Evolutionary conservation across 2,113 vertebrate species (phyloP).

Genomic region (Notothenia coriiceps): DNA sequence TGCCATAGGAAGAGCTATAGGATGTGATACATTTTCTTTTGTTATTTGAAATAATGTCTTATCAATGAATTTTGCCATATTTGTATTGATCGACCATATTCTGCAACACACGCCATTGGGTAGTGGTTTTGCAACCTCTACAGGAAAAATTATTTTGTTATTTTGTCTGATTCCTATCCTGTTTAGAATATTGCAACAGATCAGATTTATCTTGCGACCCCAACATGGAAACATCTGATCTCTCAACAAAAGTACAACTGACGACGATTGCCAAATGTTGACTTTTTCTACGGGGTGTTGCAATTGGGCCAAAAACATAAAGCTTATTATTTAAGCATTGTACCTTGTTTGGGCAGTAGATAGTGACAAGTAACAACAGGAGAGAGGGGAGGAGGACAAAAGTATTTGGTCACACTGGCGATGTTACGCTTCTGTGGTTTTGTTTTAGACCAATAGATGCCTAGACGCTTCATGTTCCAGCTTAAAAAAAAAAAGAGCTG

Average conservation of each 20-base stretch:
- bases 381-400: neutral
- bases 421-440: too few relatives aligned
- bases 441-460: conserved; percentile 12
- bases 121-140: neutral
- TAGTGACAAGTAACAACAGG: neutral
- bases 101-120: neutral
- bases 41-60: too few relatives aligned
- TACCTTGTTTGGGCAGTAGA: neutral
- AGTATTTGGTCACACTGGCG: neutral
- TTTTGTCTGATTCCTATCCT: too few relatives aligned
- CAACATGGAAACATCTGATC: neutral
- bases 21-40: too few relatives aligned
- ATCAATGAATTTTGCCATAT: neutral
- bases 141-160: too few relatives aligned
- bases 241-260: neutral
- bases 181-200: neutral
- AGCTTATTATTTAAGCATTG: conserved; percentile 5
- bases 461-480: neutral
- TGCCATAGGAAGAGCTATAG: neutral
- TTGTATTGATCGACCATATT: neutral
- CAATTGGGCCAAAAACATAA: neutral
- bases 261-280: conserved; percentile 2
- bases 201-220: conserved; percentile 5
- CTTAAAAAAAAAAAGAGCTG: neutral
- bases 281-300: conserved; percentile 6